These are phyloP conservation scores for Trachythela sp. DNA, from an alignment of 64 coral and sea anemone species.

Conservation along the genomic window DNA sequence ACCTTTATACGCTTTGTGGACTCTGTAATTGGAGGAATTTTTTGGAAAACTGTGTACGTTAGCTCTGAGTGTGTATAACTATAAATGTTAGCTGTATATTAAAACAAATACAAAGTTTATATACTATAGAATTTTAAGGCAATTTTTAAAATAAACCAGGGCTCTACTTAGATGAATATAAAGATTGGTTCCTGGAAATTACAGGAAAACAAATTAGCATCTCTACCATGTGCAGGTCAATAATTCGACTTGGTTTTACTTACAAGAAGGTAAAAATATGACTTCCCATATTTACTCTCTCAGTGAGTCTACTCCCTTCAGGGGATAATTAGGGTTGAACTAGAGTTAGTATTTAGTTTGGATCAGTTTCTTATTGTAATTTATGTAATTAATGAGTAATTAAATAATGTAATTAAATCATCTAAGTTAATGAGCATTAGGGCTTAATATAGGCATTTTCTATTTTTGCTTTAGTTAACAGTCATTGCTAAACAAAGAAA, in stretches of 20 bases:
- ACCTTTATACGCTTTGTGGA: not conserved
- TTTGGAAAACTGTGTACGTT: not conserved
- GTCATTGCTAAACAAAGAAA: constrained; percentile 40
- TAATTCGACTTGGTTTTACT: constrained; percentile 41
- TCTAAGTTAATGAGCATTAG: no score
- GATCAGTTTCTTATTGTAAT: no score
- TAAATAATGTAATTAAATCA: no score
- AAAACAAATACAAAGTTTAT: not conserved
- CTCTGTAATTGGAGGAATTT: not conserved
- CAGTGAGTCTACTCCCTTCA: not conserved
- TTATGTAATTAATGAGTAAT: no score
- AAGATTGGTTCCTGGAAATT: not conserved
- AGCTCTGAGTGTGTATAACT: not conserved
- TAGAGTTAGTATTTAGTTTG: not conserved
- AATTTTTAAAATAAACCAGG: constrained; percentile 23
- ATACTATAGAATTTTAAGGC: not conserved
- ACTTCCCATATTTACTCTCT: no score
- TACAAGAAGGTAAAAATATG: constrained; percentile 40
- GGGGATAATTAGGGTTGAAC: not conserved
- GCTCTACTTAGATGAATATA: constrained; percentile 20
- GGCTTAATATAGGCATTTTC: not conserved
- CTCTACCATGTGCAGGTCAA: constrained; percentile 31
- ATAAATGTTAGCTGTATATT: not conserved
- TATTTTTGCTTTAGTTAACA: constrained; percentile 21
- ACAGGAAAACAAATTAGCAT: constrained; percentile 32